Conservation (phyloP, 2,888 invertebrate genomes). For the Hedychridium roseum region DNA sequence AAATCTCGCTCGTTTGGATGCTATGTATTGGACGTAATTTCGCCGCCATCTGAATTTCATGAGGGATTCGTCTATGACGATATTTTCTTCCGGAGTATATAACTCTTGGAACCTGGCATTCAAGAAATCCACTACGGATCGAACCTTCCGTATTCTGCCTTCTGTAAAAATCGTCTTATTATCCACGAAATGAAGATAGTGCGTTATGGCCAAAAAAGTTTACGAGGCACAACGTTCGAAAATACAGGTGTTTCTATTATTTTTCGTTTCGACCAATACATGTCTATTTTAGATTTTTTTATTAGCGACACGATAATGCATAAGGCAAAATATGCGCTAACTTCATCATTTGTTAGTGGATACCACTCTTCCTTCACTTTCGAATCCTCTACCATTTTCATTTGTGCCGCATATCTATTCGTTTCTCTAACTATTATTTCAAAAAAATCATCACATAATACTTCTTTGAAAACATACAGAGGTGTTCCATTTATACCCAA, state of each 20-base stretch:
- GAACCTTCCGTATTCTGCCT: conserved; percentile 3
- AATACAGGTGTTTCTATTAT: conserved; percentile 18
- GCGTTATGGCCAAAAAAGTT: conserved; percentile 13
- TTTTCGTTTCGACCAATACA: conserved; percentile 18
- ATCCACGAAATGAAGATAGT: conserved; percentile 19
- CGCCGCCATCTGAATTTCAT: conserved; percentile 21
- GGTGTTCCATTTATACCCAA: conserved; percentile 15
- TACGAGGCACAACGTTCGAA: conserved; percentile 12
- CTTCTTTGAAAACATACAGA: conserved; percentile 18
- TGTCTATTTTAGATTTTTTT: conserved; percentile 21
- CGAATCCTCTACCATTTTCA: conserved; percentile 8
- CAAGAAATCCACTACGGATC: conserved; percentile 2
- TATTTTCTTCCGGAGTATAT: conserved; percentile 14
- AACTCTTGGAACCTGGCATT: conserved; percentile 14
- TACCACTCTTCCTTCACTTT: conserved; percentile 15
- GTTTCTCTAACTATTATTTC: conserved; percentile 17
- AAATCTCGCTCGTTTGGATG: conserved; percentile 20
- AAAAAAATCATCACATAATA: conserved; percentile 14
- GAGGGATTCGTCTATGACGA: conserved; percentile 17
- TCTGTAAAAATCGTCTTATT: conserved; percentile 9
- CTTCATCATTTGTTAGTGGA: conserved; percentile 19
- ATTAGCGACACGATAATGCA: conserved; percentile 22
- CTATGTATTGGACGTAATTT: conserved; percentile 14
- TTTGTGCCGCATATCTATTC: conserved; percentile 16
- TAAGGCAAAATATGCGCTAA: conserved; percentile 18